Percentiles rank a stretch among this genome's conserved stretches.
Evolutionary conservation across 2,113 vertebrate species (phyloP).

Genomic region (Cyanoliseus patagonus): DNA sequence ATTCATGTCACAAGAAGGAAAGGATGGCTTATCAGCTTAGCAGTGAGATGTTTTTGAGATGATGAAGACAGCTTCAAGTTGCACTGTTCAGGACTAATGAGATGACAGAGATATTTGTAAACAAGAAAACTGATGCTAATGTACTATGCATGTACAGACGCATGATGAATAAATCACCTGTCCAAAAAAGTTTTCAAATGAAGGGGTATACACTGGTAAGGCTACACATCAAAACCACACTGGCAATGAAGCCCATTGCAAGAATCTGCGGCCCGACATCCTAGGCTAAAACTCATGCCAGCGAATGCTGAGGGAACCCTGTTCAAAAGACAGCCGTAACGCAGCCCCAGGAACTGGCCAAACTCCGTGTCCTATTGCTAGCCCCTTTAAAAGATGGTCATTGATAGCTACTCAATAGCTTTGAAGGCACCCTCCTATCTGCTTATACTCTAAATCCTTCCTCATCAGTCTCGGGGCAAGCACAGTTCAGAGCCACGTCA

Average conservation of each 20-base stretch:
- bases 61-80: background rate
- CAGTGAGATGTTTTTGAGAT: background rate
- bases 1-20: conserved; percentile 5
- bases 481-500: fast-evolving
- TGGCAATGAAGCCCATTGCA: fast-evolving
- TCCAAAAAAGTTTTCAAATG: background rate
- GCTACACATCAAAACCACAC: background rate
- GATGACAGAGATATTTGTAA: background rate
- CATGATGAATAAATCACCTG: background rate
- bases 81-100: background rate
- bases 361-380: background rate
- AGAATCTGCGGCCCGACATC: background rate
- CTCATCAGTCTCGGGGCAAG: background rate
- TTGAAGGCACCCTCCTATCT: background rate
- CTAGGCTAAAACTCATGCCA: background rate
- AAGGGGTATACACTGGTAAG: background rate
- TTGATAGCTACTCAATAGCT: background rate
- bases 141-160: background rate
- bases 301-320: background rate
- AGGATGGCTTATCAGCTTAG: conserved; percentile 5
- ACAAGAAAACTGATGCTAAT: background rate
- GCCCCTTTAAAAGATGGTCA: background rate
- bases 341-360: background rate
- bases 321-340: background rate
- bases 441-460: background rate